These are phyloP conservation scores for Amphipoea oculea DNA, from an alignment of 2,888 invertebrate species.

Conservation along the genomic window DNA sequence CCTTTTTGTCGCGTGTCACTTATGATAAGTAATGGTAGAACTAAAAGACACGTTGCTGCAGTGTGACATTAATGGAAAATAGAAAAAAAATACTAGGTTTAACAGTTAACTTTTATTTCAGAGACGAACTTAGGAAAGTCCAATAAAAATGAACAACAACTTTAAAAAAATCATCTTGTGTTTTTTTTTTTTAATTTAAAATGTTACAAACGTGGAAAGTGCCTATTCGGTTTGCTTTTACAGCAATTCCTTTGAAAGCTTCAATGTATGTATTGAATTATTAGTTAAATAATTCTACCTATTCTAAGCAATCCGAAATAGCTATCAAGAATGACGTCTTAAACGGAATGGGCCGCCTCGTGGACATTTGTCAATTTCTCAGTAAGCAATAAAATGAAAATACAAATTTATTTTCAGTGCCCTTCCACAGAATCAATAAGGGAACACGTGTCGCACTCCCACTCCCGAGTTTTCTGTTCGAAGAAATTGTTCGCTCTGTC, in stretches of 20 bases:
- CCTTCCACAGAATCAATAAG: slow-evolving; percentile 69
- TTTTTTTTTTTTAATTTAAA: neutral
- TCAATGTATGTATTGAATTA: slow-evolving; percentile 15
- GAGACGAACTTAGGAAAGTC: slow-evolving; percentile 53
- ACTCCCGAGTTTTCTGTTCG: slow-evolving; percentile 65
- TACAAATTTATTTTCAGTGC: slow-evolving; percentile 68
- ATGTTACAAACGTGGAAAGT: neutral
- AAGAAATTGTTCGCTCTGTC: slow-evolving; percentile 58
- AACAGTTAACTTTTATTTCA: slow-evolving; percentile 57
- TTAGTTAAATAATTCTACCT: slow-evolving; percentile 25
- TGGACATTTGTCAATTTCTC: slow-evolving; percentile 65
- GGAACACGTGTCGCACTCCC: slow-evolving; percentile 64
- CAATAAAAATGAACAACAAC: neutral
- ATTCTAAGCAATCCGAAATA: slow-evolving; percentile 33
- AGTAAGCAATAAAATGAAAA: slow-evolving; percentile 68
- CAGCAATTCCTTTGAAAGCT: neutral
- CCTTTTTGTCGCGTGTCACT: neutral
- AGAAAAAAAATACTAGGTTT: slow-evolving; percentile 36
- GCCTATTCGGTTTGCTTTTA: neutral
- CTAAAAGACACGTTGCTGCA: neutral
- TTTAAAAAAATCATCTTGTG: neutral
- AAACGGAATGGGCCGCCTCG: slow-evolving; percentile 40
- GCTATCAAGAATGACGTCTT: slow-evolving; percentile 46
- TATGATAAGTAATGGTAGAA: neutral
- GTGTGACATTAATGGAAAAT: slow-evolving; percentile 26